A percentile compares a stretch with the other conserved stretches of the same genome.
Evolutionary conservation across 1,140 invertebrate species (phyloP).

Genomic region (Anastatus disparis): DNA sequence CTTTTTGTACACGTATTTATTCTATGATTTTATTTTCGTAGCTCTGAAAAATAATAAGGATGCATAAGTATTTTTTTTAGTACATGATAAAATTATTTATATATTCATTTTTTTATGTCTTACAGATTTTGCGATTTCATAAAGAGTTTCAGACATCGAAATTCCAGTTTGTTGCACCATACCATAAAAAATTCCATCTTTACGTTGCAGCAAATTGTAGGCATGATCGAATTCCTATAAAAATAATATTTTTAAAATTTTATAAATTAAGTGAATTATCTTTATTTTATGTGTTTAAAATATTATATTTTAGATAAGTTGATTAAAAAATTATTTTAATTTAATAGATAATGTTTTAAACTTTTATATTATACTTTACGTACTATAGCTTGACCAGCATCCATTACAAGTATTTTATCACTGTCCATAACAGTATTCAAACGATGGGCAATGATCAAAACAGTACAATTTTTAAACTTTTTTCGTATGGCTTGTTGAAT

Average conservation of each 20-base stretch:
- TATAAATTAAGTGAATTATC: no score
- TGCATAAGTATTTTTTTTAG: no score
- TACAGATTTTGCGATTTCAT: constrained; percentile 69
- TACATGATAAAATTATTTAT: no score
- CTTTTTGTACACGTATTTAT: no score
- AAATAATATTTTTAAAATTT: constrained; percentile 28
- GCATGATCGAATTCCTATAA: constrained; percentile 75
- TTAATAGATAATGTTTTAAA: neutral
- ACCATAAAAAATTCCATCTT: constrained; percentile 68
- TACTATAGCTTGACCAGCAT: constrained; percentile 69
- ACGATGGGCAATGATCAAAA: constrained; percentile 87
- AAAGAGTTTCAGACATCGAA: constrained; percentile 70
- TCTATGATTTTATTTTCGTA: no score
- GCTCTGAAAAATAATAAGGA: no score
- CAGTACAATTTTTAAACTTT: constrained; percentile 80
- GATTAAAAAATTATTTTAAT: neutral
- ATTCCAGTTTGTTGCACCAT: constrained; percentile 77
- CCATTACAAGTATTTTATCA: constrained; percentile 72
- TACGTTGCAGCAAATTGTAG: constrained; percentile 68
- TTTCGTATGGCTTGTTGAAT: constrained; percentile 80
- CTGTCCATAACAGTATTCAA: constrained; percentile 83
- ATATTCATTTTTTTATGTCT: no score
- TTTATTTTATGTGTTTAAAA: constrained; percentile 3
- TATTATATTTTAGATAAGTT: no score
- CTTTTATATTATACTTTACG: neutral